These are phyloP conservation scores for Rhineura floridana DNA, from an alignment of 2,113 vertebrate species.

Conservation along the genomic window DNA sequence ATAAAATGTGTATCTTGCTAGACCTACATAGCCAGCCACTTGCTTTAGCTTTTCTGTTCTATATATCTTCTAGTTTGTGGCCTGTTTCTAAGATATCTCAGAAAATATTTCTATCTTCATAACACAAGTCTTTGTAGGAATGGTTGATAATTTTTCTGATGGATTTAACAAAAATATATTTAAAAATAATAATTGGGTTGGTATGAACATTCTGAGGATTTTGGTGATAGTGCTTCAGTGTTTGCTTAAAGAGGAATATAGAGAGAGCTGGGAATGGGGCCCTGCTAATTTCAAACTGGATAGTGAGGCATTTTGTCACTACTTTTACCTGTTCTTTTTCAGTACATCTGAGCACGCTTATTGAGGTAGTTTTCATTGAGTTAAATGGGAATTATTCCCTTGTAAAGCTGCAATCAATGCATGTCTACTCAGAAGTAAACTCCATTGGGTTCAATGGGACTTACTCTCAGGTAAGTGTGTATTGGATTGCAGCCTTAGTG, in stretches of 20 bases:
- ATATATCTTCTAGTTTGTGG: accelerated
- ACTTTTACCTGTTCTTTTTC: not conserved
- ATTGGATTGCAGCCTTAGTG: too few species aligned
- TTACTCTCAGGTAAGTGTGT: too few species aligned
- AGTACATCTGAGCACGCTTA: not conserved
- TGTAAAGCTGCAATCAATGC: not conserved
- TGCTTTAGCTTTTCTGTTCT: accelerated
- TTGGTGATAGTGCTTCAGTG: not conserved
- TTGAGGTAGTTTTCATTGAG: not conserved
- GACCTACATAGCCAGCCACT: not conserved
- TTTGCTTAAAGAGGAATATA: not conserved
- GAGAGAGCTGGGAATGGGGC: not conserved
- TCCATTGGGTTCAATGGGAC: too few species aligned
- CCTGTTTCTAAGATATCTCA: accelerated
- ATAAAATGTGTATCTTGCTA: not conserved
- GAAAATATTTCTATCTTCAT: accelerated
- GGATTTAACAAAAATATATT: not conserved
- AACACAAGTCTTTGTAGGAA: not conserved
- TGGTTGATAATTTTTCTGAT: not conserved
- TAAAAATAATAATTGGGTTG: not conserved
- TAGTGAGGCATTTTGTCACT: not conserved
- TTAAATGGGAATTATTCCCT: not conserved
- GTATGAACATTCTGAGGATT: not conserved
- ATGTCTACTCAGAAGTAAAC: too few species aligned
- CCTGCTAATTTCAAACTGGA: not conserved